A percentile compares a stretch with the other conserved stretches of the same genome.
These are phyloP conservation scores for Murina feae DNA, from an alignment of 2,113 vertebrate genomes.

Conservation along the genomic window DNA sequence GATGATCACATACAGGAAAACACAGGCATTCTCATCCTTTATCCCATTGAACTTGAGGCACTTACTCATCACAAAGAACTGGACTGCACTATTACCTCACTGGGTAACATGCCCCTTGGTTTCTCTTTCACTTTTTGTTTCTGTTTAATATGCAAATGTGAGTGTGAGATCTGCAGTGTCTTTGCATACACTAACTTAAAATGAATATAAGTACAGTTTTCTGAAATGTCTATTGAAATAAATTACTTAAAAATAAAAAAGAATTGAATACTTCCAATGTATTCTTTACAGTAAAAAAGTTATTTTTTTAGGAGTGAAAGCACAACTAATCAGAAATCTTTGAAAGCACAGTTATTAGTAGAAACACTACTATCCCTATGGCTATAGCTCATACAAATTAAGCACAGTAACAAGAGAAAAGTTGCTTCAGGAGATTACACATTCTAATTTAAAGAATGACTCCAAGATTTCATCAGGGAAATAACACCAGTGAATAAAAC, in stretches of 20 bases:
- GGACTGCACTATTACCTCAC: constrained; percentile 88
- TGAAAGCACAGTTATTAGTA: background rate
- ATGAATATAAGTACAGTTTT: constrained; percentile 81
- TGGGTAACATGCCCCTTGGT: constrained; percentile 87
- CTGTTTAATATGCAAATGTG: constrained; percentile 73
- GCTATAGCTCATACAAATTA: background rate
- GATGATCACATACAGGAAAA: constrained; percentile 26
- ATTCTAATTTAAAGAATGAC: background rate
- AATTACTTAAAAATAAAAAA: constrained; percentile 79
- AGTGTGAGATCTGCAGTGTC: constrained; percentile 78
- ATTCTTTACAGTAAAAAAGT: background rate
- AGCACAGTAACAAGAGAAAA: background rate
- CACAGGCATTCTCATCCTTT: constrained; percentile 71
- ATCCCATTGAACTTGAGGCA: constrained; percentile 53
- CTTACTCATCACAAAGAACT: constrained; percentile 30
- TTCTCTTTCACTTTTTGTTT: constrained; percentile 76
- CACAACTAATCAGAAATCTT: background rate
- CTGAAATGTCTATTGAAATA: constrained; percentile 85
- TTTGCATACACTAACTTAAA: constrained; percentile 80
- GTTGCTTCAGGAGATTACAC: background rate
- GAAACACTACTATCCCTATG: background rate
- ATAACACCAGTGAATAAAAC: constrained; percentile 26
- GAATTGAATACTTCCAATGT: background rate
- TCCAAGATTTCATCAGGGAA: background rate
- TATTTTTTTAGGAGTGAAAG: background rate